Percentiles rank a stretch among this genome's conserved stretches.
Evolutionary conservation across 2,797 vertebrate genomes (phyloP).

Genomic region (Pteropus rufus): DNA sequence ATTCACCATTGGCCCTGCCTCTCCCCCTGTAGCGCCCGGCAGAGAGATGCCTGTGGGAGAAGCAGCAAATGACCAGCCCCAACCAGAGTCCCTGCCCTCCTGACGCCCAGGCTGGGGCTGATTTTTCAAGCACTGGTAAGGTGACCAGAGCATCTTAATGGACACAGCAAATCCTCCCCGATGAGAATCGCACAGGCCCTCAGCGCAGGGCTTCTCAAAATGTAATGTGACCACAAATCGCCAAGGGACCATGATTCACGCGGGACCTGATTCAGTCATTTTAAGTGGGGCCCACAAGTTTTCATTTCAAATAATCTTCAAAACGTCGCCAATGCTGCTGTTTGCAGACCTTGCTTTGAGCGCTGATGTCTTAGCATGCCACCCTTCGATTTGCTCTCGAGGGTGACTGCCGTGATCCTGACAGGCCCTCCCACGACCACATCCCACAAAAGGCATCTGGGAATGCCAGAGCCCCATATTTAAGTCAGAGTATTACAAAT

Average conservation of each 20-base stretch:
- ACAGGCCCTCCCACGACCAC: accelerated
- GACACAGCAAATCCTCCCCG: not conserved
- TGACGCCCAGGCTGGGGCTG: not conserved
- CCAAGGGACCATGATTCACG: not conserved
- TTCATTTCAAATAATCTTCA: not conserved
- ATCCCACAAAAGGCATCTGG: not conserved
- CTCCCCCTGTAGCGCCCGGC: accelerated
- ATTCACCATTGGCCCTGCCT: not conserved
- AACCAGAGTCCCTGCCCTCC: not conserved
- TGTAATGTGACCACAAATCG: not conserved
- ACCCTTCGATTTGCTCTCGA: not conserved
- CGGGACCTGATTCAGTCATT: not conserved
- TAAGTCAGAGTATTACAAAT: not conserved
- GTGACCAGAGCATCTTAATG: not conserved
- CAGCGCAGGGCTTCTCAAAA: not conserved
- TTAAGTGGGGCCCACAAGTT: not conserved
- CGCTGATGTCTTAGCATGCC: too few species aligned
- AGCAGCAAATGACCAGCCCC: not conserved
- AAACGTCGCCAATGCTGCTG: not conserved
- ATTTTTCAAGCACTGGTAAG: not conserved
- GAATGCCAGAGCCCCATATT: not conserved
- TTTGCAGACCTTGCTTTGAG: not conserved
- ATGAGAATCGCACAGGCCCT: not conserved
- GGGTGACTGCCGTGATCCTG: not conserved
- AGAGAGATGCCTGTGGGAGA: accelerated